Evolutionary conservation across 1,140 invertebrate species (phyloP).

Genomic region (Scaptomyza graminum): DNA sequence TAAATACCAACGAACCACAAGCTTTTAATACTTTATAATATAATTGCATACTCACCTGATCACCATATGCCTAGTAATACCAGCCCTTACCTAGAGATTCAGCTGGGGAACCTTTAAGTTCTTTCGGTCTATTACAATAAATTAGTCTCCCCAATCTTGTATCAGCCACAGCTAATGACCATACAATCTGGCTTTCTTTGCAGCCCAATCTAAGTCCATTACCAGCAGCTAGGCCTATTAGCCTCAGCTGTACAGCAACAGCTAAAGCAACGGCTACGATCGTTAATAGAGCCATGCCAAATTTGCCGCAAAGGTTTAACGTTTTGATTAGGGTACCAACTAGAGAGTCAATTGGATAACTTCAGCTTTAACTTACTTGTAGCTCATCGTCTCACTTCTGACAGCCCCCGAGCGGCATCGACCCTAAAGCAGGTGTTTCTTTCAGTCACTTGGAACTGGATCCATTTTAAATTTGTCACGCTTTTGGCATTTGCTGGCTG

Average conservation of each 20-base stretch:
- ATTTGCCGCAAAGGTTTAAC: constrained; percentile 68
- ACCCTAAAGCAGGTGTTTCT: constrained; percentile 51
- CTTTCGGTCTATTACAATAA: constrained; percentile 23
- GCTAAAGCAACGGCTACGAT: constrained; percentile 11
- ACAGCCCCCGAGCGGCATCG: constrained; percentile 10
- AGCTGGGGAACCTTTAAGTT: neutral
- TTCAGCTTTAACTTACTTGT: constrained; percentile 20
- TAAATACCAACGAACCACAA: constrained; percentile 23
- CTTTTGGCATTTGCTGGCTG: constrained; percentile 41
- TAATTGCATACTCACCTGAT: constrained; percentile 2
- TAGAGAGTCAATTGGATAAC: constrained; percentile 26
- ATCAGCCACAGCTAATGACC: constrained; percentile 34
- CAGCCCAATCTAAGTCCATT: constrained; percentile 25
- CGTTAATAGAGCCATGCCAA: constrained; percentile 71
- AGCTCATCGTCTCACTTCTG: neutral
- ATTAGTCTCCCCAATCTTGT: constrained; percentile 44
- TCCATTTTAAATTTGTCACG: constrained; percentile 67
- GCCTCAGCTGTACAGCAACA: constrained; percentile 25
- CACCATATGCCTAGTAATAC: neutral
- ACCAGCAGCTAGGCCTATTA: constrained; percentile 34
- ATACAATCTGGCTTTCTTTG: constrained; percentile 15
- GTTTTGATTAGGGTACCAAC: constrained; percentile 66
- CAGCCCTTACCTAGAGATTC: neutral
- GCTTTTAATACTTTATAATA: constrained; percentile 2
- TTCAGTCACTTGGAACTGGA: constrained; percentile 17